Conservation (phyloP, 1,140 invertebrate species). For the Ips nitidus region DNA sequence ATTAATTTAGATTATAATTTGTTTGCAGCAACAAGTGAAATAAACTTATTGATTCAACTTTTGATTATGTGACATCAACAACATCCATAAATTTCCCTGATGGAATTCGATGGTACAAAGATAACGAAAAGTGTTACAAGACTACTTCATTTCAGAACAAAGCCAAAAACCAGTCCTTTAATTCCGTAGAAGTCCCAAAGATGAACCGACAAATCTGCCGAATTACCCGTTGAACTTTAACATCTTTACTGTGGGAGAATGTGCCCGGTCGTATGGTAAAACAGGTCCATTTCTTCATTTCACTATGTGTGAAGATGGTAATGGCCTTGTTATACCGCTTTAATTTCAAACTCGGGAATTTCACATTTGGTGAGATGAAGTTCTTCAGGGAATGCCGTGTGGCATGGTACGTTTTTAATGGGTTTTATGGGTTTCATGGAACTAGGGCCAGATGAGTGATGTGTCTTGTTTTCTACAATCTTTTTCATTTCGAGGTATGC, state of each 20-base stretch:
- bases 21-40: no score
- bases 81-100: background rate
- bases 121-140: background rate
- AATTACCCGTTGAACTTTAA: slow-evolving; percentile 23
- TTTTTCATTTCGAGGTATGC: no score
- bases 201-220: slow-evolving; percentile 11
- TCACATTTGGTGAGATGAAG: slow-evolving; percentile 6
- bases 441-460: no score
- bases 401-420: slow-evolving; percentile 40
- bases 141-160: no score
- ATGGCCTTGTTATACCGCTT: slow-evolving; percentile 26
- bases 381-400: slow-evolving; percentile 7
- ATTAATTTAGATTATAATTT: no score
- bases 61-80: background rate
- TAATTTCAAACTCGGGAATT: slow-evolving; percentile 8
- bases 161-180: no score
- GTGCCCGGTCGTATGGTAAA: slow-evolving; percentile 3
- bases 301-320: slow-evolving; percentile 26
- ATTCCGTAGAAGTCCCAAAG: no score
- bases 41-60: no score
- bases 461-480: no score
- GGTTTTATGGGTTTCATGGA: slow-evolving; percentile 22
- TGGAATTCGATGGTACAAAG: background rate
- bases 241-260: slow-evolving; percentile 39
- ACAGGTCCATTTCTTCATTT: slow-evolving; percentile 31